Base-by-base conservation (phyloP, 30 jellyfish, hydroid and myxozoan species). In the Cassiopea andromeda region DNA sequence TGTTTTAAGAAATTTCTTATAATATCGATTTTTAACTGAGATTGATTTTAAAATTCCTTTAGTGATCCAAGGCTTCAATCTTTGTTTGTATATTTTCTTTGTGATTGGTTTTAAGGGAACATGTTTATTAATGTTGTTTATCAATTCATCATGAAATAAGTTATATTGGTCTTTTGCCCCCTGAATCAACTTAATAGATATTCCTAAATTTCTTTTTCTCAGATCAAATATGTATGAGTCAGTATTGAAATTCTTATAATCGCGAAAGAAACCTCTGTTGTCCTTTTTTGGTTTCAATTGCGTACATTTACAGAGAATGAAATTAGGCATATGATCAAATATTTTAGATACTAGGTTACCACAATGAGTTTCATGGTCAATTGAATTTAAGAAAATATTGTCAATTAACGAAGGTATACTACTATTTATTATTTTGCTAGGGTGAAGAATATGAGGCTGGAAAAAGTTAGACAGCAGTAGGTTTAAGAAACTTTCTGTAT, bases 1-100 rank as follows among this genome's bases (percentile, higher is more conserved):
- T 4, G 92, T 64, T 73, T 84, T 73, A 6, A 84, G 86, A 57
- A 71, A 18, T 58, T 84, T 84, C 48, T 84, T 84, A 64, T 84
- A 84, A 27, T 4, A 46, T 84, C 46, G 69, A 10, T 83, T 68
- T 54, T 84, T 84, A 18, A 84, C 60, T 60, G 92, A 84, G 79
- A 84, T 84, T 48, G 92, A 84, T n/a, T 81, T 81, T 12, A 89
- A 50, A 43, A 89, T 89, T 44, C 89, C 85, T 44, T 89, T 85
- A 81, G 89, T 81, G 27, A 89, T 89, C 97, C 93, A 89, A 61
- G 97, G 97, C 76, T 89, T 77, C 4, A 18, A 38, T 59, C 73
- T 64, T 81, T 89, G 92, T 81, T 89, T 81, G 8, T 74, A 17
- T 64, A 46, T 59, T 60, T 81, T 75, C 46, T 54, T 60, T 1